These are phyloP conservation scores for Aix galericulata DNA, from an alignment of 2,113 vertebrate genomes.

Conservation along the genomic window DNA sequence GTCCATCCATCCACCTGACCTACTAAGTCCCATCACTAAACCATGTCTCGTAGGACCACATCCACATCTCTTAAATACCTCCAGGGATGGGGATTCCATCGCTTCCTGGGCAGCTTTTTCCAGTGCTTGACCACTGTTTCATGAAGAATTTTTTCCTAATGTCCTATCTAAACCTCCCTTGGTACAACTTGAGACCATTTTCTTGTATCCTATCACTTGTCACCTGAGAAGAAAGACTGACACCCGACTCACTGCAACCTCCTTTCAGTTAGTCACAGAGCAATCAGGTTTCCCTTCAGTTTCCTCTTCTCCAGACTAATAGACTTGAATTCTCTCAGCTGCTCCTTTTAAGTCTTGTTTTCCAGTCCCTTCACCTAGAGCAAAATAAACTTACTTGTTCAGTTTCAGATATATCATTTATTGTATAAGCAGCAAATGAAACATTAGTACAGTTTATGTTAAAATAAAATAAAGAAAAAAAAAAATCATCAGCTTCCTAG, in stretches of 20 bases:
- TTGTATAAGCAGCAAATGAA: background rate
- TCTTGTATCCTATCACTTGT: background rate
- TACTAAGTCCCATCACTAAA: background rate
- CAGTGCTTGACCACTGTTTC: background rate
- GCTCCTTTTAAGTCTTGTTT: background rate
- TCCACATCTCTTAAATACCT: background rate
- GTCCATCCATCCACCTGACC: background rate
- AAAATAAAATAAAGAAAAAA: too few species aligned
- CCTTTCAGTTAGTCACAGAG: background rate
- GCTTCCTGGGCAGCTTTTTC: background rate
- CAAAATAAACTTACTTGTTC: background rate
- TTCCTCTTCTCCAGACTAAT: background rate
- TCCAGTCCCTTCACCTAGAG: background rate
- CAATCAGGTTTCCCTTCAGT: background rate
- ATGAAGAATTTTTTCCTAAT: background rate
- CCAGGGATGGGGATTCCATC: background rate
- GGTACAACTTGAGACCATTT: background rate
- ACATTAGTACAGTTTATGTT: background rate
- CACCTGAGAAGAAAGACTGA: background rate
- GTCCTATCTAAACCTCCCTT: background rate
- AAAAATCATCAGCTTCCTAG: background rate
- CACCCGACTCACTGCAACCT: background rate
- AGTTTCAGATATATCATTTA: background rate
- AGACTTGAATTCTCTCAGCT: background rate
- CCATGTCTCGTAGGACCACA: background rate